phyloP scores from a whole-genome alignment of 2,113 vertebrate species.

The Mormoops blainvillei region DNA sequence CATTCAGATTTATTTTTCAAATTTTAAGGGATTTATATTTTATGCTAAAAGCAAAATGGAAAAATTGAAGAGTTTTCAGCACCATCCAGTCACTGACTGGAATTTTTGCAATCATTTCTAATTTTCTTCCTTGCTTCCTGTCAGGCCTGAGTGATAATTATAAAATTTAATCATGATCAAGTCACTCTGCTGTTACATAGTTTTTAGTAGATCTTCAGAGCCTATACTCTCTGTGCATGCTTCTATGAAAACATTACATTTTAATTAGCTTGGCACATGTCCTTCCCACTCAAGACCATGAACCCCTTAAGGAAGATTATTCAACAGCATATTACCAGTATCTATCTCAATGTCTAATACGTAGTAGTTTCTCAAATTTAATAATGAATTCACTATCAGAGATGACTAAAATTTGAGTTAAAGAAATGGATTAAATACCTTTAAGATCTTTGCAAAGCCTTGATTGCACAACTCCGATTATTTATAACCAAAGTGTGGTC shows the following conservation, averaged over 20 bases:
- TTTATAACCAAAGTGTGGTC: background rate
- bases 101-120: background rate
- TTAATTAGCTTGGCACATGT: background rate
- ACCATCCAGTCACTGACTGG: background rate
- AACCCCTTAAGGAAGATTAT: background rate
- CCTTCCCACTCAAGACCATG: background rate
- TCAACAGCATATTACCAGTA: background rate
- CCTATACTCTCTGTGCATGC: background rate
- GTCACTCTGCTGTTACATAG: background rate
- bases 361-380: background rate
- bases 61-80: background rate
- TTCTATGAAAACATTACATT: background rate
- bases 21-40: background rate
- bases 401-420: slow-evolving; percentile 36
- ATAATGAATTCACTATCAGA: slow-evolving; percentile 14
- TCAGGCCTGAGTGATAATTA: background rate
- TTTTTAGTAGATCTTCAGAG: background rate
- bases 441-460: background rate
- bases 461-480: background rate
- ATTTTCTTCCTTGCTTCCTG: background rate
- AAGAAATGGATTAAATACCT: background rate
- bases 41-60: background rate
- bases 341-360: background rate
- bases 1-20: background rate
- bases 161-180: background rate